Evolutionary conservation across 1,140 invertebrate species (phyloP), one percentile per base, ranked within the genome.

Genomic region (Drosophila novamexicana): DNA sequence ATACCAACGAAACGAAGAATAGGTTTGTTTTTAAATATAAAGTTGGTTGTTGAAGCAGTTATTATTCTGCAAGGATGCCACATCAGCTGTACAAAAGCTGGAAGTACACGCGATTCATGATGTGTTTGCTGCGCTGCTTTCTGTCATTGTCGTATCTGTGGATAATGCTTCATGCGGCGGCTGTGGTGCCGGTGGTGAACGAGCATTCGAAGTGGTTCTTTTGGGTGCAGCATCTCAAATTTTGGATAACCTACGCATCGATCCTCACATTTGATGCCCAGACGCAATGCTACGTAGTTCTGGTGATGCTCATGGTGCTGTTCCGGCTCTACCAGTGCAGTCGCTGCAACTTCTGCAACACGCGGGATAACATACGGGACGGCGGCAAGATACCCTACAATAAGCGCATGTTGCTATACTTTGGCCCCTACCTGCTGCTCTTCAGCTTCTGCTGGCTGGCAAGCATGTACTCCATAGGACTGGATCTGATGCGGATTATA

Each of bases 141-240:
- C 8, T 66, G 22, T 0, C 18, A 0, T 0, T n/a, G 0, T 7
- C 0, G 4, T 81, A 75, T 9, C 65, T 81, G 0, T 77, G 79
- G 79, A 0, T 54, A 1, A 42, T 75, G 65, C 1, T 81, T 0
- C 42, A 65, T 0, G 68, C 64, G 1, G 61, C 74, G 7, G 39
- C 37, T 2, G 0, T 81, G 7, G 7, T 44, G 1, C 59, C 73
- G 6, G 32, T 10, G 0, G 0, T 50, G 6, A 0, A 39, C 1
- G 9, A 9, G 2, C 10, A 22, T n/a, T 4, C 47, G 4, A 47
- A 5, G 1, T 14, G 37, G 6, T 53, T 18, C 12, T 53, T 45
- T 5, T 58, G 37, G 40, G 1, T 16, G 34, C 50, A 34, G 7
- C 8, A 53, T 37, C 8, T 12, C 0, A 36, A 12, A 14, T 64